Evolutionary conservation across 2,113 vertebrate species (phyloP).

Genomic region (Trachemys scripta): DNA sequence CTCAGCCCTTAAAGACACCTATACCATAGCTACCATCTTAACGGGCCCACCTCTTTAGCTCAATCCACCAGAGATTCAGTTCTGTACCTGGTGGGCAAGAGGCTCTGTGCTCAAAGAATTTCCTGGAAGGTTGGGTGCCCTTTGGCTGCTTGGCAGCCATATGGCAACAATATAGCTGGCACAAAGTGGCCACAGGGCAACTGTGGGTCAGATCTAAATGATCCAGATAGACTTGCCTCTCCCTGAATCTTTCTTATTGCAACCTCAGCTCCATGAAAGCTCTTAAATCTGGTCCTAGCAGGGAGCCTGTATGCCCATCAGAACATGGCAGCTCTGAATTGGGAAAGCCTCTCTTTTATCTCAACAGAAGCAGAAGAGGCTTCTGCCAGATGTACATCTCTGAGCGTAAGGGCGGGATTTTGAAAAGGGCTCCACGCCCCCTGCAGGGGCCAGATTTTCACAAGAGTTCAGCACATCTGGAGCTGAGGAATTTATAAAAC

Average conservation of each 20-base stretch:
- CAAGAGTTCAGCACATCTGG: neutral
- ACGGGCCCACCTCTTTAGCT: neutral
- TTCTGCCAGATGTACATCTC: neutral
- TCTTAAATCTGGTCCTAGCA: neutral
- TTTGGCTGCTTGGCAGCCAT: neutral
- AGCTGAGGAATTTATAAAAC: neutral
- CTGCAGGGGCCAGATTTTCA: neutral
- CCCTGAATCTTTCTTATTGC: fast-evolving
- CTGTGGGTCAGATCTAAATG: neutral
- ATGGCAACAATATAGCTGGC: neutral
- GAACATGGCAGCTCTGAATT: too few species aligned
- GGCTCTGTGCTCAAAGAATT: neutral
- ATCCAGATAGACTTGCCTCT: neutral
- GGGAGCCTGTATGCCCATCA: neutral
- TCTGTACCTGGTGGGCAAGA: neutral
- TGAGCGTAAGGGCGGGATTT: neutral
- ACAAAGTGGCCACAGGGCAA: neutral
- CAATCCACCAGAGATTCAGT: fast-evolving
- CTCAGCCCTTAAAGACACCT: too few species aligned
- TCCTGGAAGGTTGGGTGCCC: neutral
- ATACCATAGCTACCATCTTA: fast-evolving
- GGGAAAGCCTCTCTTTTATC: neutral
- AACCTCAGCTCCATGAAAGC: neutral
- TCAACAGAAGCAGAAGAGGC: neutral
- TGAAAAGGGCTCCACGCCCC: neutral